Base-by-base conservation (phyloP, 2,797 vertebrate species). In the Todus mexicanus region DNA sequence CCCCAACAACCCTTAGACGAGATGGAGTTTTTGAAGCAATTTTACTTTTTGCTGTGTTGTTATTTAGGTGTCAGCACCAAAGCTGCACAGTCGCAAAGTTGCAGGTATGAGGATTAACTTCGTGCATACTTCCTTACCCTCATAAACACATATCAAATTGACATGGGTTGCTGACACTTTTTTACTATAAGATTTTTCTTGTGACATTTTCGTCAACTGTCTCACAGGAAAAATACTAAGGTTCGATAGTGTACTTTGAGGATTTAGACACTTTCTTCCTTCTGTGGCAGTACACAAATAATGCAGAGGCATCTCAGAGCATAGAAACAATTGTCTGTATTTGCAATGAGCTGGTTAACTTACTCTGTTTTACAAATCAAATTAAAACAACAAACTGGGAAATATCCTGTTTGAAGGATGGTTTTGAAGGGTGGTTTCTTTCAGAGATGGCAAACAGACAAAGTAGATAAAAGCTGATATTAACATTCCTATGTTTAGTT, bases 401-500 rank as follows among this genome's bases (percentile, higher is more conserved):
- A 96, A 92, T 45, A 27, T 72, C 43, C 25, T 50, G 7, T 79
- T 70, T 51, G 60, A 87, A 91, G 50, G 65, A 74, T n/a, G 8
- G 31, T 54, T n/a, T n/a, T 5, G 11, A 21, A 42, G 27, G 4
- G 9, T 80, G 51, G 6, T 9, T 84, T 69, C 70, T 87, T 94
- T 78, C 71, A 89, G 53, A 42, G 54, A 65, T 66, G 63, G 65
- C 59, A 94, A 93, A 83, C 14, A 69, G 82, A 86, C 37, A 77
- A 85, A 91, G 82, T 43, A 93, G 92, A 95, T 93, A 94, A 97
- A 94, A 92, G 74, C 72, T 63, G 89, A 72, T 92, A 98, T 94
- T 97, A 96, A 72, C 94, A 93, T 95, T 95, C 94, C 76, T 93
- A 71, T 17, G 20, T 95, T 96, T 96, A 87, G 85, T 97, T 97